Evolutionary conservation across 1,140 invertebrate genomes (phyloP).

Genomic region (Bathynomus jamesi): DNA sequence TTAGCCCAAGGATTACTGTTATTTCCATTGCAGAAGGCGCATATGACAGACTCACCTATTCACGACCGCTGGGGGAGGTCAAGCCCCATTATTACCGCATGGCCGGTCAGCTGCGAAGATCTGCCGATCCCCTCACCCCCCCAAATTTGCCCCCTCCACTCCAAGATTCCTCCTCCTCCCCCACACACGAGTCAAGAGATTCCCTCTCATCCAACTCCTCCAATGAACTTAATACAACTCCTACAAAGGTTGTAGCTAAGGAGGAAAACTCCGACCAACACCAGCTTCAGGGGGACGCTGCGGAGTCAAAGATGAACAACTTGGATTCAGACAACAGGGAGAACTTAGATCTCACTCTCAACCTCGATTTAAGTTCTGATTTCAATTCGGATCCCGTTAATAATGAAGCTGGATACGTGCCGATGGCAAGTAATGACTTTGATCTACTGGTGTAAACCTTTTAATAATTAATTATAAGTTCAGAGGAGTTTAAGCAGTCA

Average conservation of each 20-base stretch:
- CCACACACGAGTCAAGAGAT: background rate
- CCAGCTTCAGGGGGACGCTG: background rate
- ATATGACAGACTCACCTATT: constrained; percentile 81
- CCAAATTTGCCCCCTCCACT: constrained; percentile 8
- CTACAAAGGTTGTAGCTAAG: background rate
- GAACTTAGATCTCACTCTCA: background rate
- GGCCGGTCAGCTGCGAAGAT: constrained; percentile 40
- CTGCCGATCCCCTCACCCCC: constrained; percentile 16
- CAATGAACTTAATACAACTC: background rate
- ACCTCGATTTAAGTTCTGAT: background rate
- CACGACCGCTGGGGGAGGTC: constrained; percentile 57
- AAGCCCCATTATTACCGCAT: constrained; percentile 77
- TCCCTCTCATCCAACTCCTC: background rate
- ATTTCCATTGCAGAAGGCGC: constrained; percentile 60
- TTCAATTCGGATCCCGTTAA: no score
- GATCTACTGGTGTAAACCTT: no score
- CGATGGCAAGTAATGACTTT: no score
- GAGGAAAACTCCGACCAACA: background rate
- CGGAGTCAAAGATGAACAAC: background rate
- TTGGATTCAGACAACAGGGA: background rate
- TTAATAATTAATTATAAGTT: no score
- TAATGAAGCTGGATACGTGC: no score
- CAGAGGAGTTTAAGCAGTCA: no score
- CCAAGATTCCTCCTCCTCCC: background rate
- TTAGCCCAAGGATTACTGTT: no score